Evolutionary conservation across 2,888 invertebrate species (phyloP), one percentile per base, ranked within the genome.

Genomic region (Graphium colonna): DNA sequence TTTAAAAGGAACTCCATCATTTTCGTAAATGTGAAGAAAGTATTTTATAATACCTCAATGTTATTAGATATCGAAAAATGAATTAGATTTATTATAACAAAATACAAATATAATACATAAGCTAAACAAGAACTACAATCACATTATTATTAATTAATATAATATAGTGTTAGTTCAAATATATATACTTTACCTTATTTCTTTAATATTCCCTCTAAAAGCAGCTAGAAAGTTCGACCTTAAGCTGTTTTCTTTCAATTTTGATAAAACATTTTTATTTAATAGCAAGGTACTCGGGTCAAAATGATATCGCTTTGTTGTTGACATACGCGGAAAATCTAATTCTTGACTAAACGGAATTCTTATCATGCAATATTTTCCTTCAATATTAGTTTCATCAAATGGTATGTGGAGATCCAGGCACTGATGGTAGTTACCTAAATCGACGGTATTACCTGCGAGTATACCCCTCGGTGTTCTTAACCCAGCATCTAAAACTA

Each of bases 361-460:
- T 4, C 42, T 43, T 0, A 77, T 69, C 40, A 68, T 66, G 49
- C 82, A 83, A 52, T 74, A 78, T 64, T 79, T 79, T 18, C 78
- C 79, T 61, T 74, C 62, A 0, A 78, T 63, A 0, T 52, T 43
- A 4, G 57, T 56, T 5, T 61, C 59, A 5, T 60, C 55, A 1
- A 62, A 16, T 8, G 61, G 42, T 33, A 67, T 46, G 4, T 63
- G 59, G 41, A 78, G 72, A 0, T 46, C 60, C 3, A 77, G 62
- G 51, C 79, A 79, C 58, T 75, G 71, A 28, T 68, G 60, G 33
- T 76, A 79, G 52, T 70, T 69, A 0, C 79, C 79, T 12, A 75
- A 52, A 53, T 77, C 74, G 2, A 64, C 41, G 0, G 59, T 50
- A 38, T 70, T 73, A 0, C 68, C 63, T 26, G 51, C 33, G 7